Conservation (phyloP, 2,113 vertebrate genomes). For the Cebidichthys violaceus region DNA sequence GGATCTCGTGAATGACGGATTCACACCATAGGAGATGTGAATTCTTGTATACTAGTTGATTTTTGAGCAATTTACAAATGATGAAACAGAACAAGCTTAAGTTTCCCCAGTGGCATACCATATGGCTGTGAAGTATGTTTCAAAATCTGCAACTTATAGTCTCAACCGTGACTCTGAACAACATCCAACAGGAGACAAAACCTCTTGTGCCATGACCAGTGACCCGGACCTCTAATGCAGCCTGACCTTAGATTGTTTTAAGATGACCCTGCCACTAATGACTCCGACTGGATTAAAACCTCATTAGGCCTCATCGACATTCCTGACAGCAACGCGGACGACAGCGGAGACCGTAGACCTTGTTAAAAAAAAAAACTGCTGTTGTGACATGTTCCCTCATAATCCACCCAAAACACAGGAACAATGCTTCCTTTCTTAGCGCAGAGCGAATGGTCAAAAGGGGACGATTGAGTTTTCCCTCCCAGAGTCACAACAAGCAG, state of each 20-base stretch:
- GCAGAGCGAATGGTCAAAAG: slow-evolving; percentile 47
- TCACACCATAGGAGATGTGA: neutral
- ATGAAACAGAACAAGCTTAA: neutral
- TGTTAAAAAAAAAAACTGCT: slow-evolving; percentile 75
- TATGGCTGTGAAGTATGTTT: neutral
- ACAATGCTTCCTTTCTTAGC: slow-evolving; percentile 67
- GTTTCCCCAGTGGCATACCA: neutral
- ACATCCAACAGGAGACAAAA: slow-evolving; percentile 1
- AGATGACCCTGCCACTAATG: slow-evolving; percentile 78
- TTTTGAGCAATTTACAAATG: neutral
- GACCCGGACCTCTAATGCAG: slow-evolving; percentile 62
- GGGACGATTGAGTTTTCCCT: slow-evolving; percentile 60
- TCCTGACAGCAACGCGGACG: slow-evolving; percentile 78
- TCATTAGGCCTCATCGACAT: slow-evolving; percentile 83
- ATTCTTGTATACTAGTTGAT: neutral
- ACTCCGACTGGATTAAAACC: slow-evolving; percentile 75
- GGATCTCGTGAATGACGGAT: neutral
- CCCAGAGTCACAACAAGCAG: slow-evolving; percentile 69
- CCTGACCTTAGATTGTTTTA: slow-evolving; percentile 78
- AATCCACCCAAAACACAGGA: slow-evolving; percentile 75
- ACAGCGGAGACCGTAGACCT: slow-evolving; percentile 81
- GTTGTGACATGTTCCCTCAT: slow-evolving; percentile 84
- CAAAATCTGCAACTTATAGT: neutral
- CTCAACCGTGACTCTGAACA: neutral
- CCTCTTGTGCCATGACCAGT: slow-evolving; percentile 45